Evolutionary conservation across 2,888 invertebrate species (phyloP).

Genomic region (Dichetophora obliterata): DNA sequence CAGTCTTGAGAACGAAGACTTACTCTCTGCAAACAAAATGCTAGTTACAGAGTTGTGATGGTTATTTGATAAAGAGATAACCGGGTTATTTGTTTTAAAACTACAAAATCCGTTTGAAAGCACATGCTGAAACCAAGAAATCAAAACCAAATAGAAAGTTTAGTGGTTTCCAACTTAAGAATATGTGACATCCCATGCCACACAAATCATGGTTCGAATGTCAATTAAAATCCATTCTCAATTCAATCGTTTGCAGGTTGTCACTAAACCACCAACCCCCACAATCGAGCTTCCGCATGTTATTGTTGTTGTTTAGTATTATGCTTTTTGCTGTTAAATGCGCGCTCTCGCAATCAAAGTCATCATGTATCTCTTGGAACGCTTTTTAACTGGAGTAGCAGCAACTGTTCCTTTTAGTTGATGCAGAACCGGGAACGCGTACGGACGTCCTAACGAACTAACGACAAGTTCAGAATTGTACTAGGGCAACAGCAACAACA

Average conservation of each 20-base stretch:
- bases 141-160: too few species aligned
- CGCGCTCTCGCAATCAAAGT: conserved; percentile 42
- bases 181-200: neutral
- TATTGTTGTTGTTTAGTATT: neutral
- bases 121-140: too few species aligned
- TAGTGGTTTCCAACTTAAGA: neutral
- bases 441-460: conserved; percentile 52
- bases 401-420: conserved; percentile 54
- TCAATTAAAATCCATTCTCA: too few species aligned
- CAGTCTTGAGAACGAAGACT: neutral
- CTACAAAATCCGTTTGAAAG: too few species aligned
- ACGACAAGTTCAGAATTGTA: conserved; percentile 26
- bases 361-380: conserved; percentile 25
- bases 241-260: too few species aligned
- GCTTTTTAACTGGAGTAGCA: conserved; percentile 42
- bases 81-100: too few species aligned
- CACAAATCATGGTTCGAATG: neutral
- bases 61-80: too few species aligned
- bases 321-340: neutral
- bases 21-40: too few species aligned
- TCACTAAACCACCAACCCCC: conserved; percentile 16
- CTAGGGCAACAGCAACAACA: conserved; percentile 23
- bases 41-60: too few species aligned
- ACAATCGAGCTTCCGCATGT: neutral
- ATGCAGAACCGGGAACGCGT: conserved; percentile 57